Evolutionary conservation across 2,888 invertebrate species (phyloP).

Genomic region (Heliconius aoede): DNA sequence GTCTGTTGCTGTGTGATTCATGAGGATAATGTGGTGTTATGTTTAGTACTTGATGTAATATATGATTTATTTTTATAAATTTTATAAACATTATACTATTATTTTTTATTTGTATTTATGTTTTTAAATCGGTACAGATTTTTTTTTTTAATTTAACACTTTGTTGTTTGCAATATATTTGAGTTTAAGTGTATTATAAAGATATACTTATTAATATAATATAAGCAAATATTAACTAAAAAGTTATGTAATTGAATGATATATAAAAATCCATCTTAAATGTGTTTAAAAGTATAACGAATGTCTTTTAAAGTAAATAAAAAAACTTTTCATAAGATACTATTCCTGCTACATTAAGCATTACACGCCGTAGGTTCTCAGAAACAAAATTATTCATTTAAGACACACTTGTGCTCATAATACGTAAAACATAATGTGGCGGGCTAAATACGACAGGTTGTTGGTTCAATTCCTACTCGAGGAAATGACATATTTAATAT

Average conservation of each 20-base stretch:
- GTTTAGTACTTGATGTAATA: not conserved
- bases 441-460: not conserved
- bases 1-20: not conserved
- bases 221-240: no score
- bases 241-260: no score
- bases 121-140: no score
- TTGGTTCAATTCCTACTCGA: no score
- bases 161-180: no score
- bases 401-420: slow-evolving; percentile 15
- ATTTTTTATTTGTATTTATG: no score
- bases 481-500: no score
- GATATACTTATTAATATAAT: no score
- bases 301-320: slow-evolving; percentile 5
- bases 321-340: not conserved
- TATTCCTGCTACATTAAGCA: not conserved
- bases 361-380: not conserved
- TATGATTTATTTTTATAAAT: not conserved
- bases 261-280: no score
- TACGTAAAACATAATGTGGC: not conserved
- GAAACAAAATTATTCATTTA: slow-evolving; percentile 12
- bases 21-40: not conserved
- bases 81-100: no score
- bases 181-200: no score
- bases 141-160: no score
- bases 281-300: not conserved